phyloP scores from a whole-genome alignment of 2,797 vertebrate genomes.

The Protonibea diacanthus region DNA sequence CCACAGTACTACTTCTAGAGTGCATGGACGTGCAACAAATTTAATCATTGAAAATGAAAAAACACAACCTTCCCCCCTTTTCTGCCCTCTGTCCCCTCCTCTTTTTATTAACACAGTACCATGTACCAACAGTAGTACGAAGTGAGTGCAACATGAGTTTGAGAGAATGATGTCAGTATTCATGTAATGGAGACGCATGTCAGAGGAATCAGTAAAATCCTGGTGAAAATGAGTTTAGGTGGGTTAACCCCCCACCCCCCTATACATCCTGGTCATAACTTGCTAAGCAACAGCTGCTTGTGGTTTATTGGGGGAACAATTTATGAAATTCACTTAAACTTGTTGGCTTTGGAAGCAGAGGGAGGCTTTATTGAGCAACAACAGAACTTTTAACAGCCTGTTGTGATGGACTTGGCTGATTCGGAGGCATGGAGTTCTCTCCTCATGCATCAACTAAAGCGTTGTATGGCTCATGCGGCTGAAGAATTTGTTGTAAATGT shows the following conservation, averaged over 20 bases:
- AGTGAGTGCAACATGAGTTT: background rate
- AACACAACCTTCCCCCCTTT: too few species aligned
- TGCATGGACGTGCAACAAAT: too few species aligned
- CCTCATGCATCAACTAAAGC: slow-evolving; percentile 25
- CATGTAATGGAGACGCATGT: slow-evolving; percentile 21
- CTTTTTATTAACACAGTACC: too few species aligned
- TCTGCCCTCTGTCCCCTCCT: too few species aligned
- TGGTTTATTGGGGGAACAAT: slow-evolving; percentile 68
- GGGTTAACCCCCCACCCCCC: slow-evolving; percentile 8
- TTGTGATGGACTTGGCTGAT: slow-evolving; percentile 49
- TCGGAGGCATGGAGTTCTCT: slow-evolving; percentile 19
- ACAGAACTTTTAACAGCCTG: slow-evolving; percentile 55
- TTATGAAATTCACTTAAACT: slow-evolving; percentile 66
- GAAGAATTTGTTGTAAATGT: slow-evolving; percentile 21
- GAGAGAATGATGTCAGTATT: background rate
- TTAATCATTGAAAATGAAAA: too few species aligned
- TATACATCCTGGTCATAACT: slow-evolving; percentile 47
- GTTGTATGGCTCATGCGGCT: background rate
- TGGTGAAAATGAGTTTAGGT: slow-evolving; percentile 35
- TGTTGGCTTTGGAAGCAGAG: slow-evolving; percentile 53
- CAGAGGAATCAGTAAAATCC: slow-evolving; percentile 26
- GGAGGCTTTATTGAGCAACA: slow-evolving; percentile 61
- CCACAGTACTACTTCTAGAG: too few species aligned
- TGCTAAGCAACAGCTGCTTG: slow-evolving; percentile 64
- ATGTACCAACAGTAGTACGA: background rate